Conservation (phyloP, 2,113 vertebrate genomes). For the Trochalopteron elliotii region DNA sequence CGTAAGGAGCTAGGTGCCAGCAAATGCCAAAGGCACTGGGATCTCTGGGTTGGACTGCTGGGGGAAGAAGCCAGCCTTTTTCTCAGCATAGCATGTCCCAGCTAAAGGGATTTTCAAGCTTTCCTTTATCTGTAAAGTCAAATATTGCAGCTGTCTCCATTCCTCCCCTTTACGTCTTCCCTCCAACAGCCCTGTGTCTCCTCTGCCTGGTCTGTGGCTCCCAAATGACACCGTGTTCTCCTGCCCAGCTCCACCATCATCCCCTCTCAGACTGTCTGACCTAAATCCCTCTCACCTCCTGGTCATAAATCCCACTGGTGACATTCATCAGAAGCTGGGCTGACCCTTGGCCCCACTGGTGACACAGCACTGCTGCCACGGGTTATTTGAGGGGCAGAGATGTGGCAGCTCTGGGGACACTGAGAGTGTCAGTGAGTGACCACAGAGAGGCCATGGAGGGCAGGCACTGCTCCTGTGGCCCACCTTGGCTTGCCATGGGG, state of each 20-base stretch:
- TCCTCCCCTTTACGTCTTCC: background rate
- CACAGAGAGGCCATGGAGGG: accelerated
- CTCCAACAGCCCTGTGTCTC: background rate
- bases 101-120: background rate
- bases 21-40: background rate
- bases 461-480: background rate
- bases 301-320: background rate
- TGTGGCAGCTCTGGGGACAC: background rate
- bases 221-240: background rate
- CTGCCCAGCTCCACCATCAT: background rate
- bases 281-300: slow-evolving; percentile 5
- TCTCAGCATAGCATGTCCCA: background rate
- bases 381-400: background rate
- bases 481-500: accelerated
- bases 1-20: no score
- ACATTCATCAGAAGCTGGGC: background rate
- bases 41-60: background rate
- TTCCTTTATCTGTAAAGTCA: background rate
- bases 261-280: background rate
- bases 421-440: background rate
- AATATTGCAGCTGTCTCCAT: background rate
- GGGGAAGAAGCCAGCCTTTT: background rate
- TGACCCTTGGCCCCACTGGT: background rate
- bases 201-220: background rate
- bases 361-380: accelerated